Evolutionary conservation across 2,888 invertebrate species (phyloP).

Genomic region (Tiphia femorata): DNA sequence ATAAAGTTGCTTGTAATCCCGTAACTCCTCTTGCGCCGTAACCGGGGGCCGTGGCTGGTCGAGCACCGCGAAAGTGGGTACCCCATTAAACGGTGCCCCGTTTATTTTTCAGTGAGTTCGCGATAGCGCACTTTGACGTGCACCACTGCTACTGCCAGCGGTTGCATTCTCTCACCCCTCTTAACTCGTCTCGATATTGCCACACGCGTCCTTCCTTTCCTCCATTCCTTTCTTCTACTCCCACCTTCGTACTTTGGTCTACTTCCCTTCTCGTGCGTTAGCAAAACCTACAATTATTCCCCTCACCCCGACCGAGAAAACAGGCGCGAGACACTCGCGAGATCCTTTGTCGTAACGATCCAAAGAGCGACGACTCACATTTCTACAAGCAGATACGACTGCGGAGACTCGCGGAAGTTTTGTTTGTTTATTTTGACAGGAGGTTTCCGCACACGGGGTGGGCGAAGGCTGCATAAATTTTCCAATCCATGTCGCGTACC

Average conservation of each 20-base stretch:
- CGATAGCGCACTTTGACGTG: conserved; percentile 40
- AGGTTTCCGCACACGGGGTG: too few species aligned
- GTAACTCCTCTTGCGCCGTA: conserved; percentile 24
- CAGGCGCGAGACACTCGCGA: too few species aligned
- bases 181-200: too few species aligned
- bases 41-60: conserved; percentile 11
- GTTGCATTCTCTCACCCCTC: conserved; percentile 17
- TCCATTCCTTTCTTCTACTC: neutral
- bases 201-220: neutral
- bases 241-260: neutral
- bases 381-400: too few species aligned
- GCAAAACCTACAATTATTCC: too few species aligned
- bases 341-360: too few species aligned
- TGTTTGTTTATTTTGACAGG: too few species aligned
- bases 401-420: too few species aligned
- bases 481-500: too few species aligned
- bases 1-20: conserved; percentile 36
- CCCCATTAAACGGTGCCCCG: conserved; percentile 43
- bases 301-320: too few species aligned
- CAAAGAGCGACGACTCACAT: too few species aligned
- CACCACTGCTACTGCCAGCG: conserved; percentile 39
- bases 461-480: too few species aligned
- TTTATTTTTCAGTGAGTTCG: conserved; percentile 55
- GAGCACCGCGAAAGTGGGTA: conserved; percentile 18
- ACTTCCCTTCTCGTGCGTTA: neutral